Percentiles rank a stretch among this genome's conserved stretches.
Conservation (phyloP, 2,113 vertebrate genomes). For the Dipodomys ordii region DNA sequence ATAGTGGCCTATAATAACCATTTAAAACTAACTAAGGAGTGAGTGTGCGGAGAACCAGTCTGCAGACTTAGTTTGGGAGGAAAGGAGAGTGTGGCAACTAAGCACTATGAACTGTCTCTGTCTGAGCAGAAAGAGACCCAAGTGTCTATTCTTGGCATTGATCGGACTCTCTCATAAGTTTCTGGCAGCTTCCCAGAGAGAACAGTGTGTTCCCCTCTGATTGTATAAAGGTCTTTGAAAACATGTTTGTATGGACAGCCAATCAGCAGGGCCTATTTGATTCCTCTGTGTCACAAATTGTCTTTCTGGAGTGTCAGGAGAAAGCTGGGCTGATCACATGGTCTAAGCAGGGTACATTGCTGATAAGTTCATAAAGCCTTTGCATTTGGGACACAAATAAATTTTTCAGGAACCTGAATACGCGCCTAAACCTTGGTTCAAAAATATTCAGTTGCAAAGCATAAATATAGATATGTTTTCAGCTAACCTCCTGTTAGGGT, state of each 20-base stretch:
- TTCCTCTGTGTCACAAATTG: not conserved
- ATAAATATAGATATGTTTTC: constrained; percentile 62
- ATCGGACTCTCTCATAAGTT: constrained; percentile 44
- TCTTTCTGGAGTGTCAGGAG: constrained; percentile 23
- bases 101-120: not conserved
- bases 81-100: not conserved
- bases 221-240: constrained; percentile 73
- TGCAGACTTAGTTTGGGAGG: not conserved
- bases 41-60: not conserved
- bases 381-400: not conserved
- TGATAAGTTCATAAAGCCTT: not conserved
- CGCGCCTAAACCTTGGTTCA: not conserved
- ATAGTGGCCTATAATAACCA: not conserved
- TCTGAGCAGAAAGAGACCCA: not conserved
- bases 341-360: not conserved
- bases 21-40: not conserved
- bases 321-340: not conserved
- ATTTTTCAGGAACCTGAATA: constrained; percentile 6
- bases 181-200: constrained; percentile 64
- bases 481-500: not conserved
- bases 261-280: not conserved
- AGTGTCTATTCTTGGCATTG: constrained; percentile 52
- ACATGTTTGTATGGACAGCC: constrained; percentile 80
- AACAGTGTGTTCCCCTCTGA: constrained; percentile 75
- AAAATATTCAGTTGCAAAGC: not conserved